phyloP scores from a whole-genome alignment of 2,888 invertebrate genomes.

The Phytoseiulus persimilis region DNA sequence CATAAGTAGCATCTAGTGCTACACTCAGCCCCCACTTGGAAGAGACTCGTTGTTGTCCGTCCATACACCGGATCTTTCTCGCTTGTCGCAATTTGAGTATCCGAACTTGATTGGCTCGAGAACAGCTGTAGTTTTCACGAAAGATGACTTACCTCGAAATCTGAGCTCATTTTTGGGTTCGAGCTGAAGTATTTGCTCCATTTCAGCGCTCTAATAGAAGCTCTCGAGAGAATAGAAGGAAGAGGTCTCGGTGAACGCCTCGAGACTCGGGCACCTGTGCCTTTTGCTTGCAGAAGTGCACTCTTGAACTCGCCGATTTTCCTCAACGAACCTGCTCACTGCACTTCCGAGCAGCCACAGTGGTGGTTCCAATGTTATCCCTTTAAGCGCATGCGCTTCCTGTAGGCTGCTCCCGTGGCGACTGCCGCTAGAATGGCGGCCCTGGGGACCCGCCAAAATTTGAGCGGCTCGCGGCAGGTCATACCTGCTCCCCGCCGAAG shows the following conservation, averaged over 20 bases:
- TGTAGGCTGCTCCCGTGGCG: conserved; percentile 5
- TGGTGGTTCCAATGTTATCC: conserved; percentile 5
- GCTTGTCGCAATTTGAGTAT: neutral
- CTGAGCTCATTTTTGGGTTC: conserved; percentile 78
- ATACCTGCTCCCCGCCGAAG: neutral
- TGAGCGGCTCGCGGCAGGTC: neutral
- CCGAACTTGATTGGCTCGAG: neutral
- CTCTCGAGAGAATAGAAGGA: neutral
- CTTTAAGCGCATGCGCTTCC: neutral
- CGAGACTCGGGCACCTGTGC: neutral
- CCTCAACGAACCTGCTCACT: neutral
- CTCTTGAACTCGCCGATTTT: neutral
- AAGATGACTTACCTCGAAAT: conserved; percentile 67
- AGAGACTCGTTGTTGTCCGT: neutral
- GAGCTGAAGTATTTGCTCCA: conserved; percentile 70
- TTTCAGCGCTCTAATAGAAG: neutral
- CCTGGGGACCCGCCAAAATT: neutral
- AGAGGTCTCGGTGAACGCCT: neutral
- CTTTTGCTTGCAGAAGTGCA: neutral
- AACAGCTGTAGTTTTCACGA: neutral
- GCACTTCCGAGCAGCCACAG: neutral
- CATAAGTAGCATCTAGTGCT: neutral
- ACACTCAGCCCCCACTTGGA: neutral
- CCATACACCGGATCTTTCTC: neutral
- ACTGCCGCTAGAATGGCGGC: neutral